Conservation (phyloP, 2,113 vertebrate genomes). For the Galemys pyrenaicus region DNA sequence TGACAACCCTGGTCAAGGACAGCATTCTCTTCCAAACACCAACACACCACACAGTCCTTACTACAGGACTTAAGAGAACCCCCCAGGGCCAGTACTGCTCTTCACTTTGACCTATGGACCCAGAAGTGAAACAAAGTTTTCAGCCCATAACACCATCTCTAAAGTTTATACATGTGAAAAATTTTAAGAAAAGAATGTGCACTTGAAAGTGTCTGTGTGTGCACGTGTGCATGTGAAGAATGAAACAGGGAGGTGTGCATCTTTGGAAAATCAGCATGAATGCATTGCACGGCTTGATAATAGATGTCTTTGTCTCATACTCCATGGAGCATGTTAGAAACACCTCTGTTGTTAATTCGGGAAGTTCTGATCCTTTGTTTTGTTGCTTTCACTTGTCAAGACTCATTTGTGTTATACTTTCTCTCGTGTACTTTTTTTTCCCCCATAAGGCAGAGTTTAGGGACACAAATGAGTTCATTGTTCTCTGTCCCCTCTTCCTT, state of each 20-base stretch:
- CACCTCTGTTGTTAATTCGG: constrained; percentile 61
- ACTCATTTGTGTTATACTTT: background rate
- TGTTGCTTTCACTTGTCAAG: constrained; percentile 21
- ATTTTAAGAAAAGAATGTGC: too few species aligned
- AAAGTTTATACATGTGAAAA: background rate
- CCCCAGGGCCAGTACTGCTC: too few species aligned
- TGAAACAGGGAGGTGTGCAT: background rate
- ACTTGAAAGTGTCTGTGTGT: background rate
- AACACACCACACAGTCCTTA: background rate
- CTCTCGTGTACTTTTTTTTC: constrained; percentile 13
- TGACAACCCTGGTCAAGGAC: background rate
- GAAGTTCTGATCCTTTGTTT: constrained; percentile 58
- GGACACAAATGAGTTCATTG: background rate
- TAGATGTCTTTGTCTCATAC: background rate
- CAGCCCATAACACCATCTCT: background rate
- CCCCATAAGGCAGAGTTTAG: constrained; percentile 56
- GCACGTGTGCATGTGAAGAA: background rate
- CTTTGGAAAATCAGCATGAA: background rate
- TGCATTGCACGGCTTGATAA: constrained; percentile 2
- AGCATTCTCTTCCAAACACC: background rate
- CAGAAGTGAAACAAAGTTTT: background rate
- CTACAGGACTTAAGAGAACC: background rate
- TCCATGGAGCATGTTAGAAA: background rate
- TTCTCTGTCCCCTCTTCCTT: background rate
- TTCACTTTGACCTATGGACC: background rate